These are phyloP conservation scores for Acanthornis magna DNA, from an alignment of 2,797 vertebrate genomes.

Conservation along the genomic window DNA sequence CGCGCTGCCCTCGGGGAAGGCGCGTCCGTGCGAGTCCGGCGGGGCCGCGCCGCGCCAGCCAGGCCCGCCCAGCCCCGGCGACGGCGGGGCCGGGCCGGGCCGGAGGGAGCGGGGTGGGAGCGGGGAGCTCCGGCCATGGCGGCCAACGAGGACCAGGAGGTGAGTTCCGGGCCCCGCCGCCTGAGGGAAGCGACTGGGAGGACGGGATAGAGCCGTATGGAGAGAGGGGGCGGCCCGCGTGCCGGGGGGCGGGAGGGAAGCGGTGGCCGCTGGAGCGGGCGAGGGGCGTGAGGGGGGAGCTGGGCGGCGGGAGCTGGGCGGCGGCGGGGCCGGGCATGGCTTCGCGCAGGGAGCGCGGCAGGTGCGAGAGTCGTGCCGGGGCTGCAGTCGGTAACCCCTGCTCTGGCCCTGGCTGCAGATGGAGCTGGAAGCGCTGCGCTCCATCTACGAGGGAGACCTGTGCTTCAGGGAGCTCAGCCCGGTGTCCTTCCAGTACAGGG, in stretches of 20 bases:
- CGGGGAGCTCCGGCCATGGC: constrained; percentile 74
- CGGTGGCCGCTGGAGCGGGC: background rate
- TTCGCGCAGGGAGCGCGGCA: too few relatives aligned
- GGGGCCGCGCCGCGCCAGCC: background rate
- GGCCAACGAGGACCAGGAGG: constrained; percentile 96
- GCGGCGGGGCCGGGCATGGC: background rate
- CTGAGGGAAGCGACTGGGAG: background rate
- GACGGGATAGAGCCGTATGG: too few relatives aligned
- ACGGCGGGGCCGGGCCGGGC: background rate
- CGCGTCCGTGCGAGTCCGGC: background rate
- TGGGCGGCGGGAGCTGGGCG: too few relatives aligned
- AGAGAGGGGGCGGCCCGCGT: background rate
- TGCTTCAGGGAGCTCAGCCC: constrained; percentile 92
- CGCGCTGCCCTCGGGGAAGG: background rate
- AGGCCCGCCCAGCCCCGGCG: background rate
- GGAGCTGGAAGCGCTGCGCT: constrained; percentile 95
- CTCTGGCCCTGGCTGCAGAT: constrained; percentile 78
- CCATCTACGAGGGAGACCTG: constrained; percentile 95
- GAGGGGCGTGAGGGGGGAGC: too few relatives aligned
- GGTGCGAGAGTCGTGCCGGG: background rate
- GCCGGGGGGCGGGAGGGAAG: background rate
- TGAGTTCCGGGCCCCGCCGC: constrained; percentile 42
- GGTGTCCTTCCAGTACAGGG: constrained; percentile 92
- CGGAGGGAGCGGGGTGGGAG: background rate
- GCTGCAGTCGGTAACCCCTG: background rate